phyloP scores from a whole-genome alignment of 2,113 vertebrate species.

The Callipepla californica region DNA sequence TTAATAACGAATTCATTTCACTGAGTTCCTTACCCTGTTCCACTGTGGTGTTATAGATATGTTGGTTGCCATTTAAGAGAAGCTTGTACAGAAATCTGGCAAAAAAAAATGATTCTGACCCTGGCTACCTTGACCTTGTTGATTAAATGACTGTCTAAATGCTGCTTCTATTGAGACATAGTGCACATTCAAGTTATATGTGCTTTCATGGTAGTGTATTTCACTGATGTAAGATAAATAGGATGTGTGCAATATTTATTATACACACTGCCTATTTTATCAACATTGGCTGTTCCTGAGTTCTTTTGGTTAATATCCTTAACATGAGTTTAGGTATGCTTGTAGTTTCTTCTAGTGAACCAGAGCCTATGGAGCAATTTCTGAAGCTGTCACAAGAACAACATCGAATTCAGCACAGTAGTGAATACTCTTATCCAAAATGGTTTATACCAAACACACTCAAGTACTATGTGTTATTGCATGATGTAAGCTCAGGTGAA shows the following conservation, averaged over 20 bases:
- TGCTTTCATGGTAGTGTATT: neutral
- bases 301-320: constrained; percentile 64
- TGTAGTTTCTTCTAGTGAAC: constrained; percentile 92
- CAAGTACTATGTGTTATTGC: constrained; percentile 96
- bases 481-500: constrained; percentile 90
- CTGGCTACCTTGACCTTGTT: neutral
- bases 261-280: neutral
- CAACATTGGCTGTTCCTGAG: neutral
- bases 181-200: neutral
- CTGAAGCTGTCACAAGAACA: constrained; percentile 97
- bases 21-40: neutral
- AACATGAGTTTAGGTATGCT: constrained; percentile 87
- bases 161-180: neutral
- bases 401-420: constrained; percentile 95
- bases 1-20: neutral
- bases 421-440: constrained; percentile 91
- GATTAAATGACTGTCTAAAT: neutral
- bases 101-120: neutral
- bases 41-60: neutral
- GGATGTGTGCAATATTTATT: neutral
- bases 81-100: neutral
- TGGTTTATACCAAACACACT: constrained; percentile 99
- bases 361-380: constrained; percentile 93
- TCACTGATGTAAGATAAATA: neutral
- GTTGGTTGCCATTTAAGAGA: neutral